phyloP scores from a whole-genome alignment of 2,113 vertebrate genomes.

The Strix uralensis region DNA sequence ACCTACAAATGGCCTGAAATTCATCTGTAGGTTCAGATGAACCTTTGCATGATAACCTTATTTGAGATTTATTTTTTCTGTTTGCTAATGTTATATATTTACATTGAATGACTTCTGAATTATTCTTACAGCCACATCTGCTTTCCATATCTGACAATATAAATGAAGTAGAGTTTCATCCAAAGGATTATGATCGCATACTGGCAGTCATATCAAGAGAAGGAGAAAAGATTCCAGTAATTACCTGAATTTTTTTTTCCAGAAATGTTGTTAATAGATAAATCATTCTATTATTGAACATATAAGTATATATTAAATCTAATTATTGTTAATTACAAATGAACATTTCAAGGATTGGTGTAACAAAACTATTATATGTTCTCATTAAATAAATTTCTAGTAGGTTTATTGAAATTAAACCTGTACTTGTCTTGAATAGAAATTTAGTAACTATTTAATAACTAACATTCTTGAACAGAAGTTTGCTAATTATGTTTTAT shows the following conservation, averaged over 20 bases:
- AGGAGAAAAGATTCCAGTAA: constrained; percentile 85
- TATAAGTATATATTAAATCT: background rate
- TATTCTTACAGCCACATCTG: constrained; percentile 79
- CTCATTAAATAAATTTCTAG: background rate
- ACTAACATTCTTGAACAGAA: background rate
- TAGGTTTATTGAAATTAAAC: background rate
- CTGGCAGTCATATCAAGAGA: constrained; percentile 84
- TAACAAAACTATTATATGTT: background rate
- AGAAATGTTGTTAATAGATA: background rate
- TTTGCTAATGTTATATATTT: background rate
- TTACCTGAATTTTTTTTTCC: background rate
- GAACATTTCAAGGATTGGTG: background rate
- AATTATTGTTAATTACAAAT: background rate
- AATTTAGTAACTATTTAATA: background rate
- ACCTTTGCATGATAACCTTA: background rate
- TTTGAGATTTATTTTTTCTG: background rate
- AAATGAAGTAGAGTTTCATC: constrained; percentile 82
- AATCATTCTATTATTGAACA: background rate
- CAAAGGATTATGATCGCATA: constrained; percentile 84
- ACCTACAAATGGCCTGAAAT: background rate
- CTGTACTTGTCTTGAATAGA: background rate
- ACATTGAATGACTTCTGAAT: background rate
- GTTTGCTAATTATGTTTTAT: background rate
- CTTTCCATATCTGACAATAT: constrained; percentile 88
- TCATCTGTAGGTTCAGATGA: background rate